These are phyloP conservation scores for Myiotriccus ornatus DNA, from an alignment of 2,797 vertebrate species.

Conservation along the genomic window DNA sequence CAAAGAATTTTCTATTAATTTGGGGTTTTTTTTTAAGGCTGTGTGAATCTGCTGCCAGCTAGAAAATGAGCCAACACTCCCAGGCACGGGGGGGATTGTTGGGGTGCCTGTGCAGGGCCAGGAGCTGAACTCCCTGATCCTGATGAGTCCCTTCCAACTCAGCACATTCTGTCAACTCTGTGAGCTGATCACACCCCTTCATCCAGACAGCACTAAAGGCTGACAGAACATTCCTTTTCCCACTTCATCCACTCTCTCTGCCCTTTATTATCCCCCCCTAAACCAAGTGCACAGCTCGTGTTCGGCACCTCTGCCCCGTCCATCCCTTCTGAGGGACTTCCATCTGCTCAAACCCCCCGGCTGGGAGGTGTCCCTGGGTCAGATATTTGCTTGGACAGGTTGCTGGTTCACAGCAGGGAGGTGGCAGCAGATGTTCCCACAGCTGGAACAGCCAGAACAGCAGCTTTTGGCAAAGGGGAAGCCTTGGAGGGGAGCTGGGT, in stretches of 20 bases:
- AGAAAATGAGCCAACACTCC: accelerated
- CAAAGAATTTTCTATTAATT: too few species aligned
- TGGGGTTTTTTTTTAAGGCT: too few species aligned
- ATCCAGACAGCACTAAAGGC: background rate
- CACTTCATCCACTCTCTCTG: background rate
- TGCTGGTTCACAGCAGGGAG: background rate
- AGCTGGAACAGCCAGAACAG: slow-evolving; percentile 29
- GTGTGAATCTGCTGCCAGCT: background rate
- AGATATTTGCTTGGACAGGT: slow-evolving; percentile 1
- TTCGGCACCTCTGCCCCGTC: background rate
- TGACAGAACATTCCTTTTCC: background rate
- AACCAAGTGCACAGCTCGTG: accelerated
- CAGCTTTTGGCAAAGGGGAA: slow-evolving; percentile 37
- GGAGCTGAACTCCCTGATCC: background rate
- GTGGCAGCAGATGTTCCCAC: slow-evolving; percentile 50
- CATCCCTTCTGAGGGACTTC: background rate
- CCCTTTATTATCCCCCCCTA: accelerated
- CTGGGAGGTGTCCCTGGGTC: background rate
- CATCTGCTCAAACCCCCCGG: background rate
- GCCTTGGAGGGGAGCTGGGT: background rate
- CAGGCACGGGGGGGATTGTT: accelerated
- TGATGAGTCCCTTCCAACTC: background rate
- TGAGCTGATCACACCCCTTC: background rate
- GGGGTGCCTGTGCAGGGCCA: background rate
- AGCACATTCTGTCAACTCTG: background rate